Conservation (phyloP, 2,797 vertebrate species). For the Brotula barbata region DNA sequence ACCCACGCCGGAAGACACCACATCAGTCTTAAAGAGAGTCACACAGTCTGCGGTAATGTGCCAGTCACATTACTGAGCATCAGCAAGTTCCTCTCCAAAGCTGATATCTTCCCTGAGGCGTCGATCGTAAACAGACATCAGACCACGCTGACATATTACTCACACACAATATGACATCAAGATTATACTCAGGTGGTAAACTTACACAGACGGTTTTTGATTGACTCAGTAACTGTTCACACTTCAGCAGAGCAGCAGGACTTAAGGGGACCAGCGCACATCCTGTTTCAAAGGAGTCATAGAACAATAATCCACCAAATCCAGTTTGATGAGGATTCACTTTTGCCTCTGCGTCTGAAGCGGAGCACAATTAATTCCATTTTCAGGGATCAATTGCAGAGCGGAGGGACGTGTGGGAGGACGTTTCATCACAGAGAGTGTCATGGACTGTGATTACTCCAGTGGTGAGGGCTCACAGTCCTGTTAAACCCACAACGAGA, state of each 20-base stretch:
- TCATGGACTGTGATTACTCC: conserved; percentile 45
- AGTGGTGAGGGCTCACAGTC: conserved; percentile 38
- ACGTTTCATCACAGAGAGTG: conserved; percentile 32
- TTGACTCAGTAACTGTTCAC: conserved; percentile 12
- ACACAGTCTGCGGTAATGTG: no score
- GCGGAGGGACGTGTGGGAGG: conserved; percentile 42
- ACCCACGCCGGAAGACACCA: conserved; percentile 35
- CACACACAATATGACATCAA: no score
- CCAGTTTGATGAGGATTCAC: conserved; percentile 3
- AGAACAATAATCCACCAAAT: conserved; percentile 5
- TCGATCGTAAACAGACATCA: no score
- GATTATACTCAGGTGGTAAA: no score
- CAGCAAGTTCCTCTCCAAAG: no score
- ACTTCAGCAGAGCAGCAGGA: background rate
- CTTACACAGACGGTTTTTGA: no score
- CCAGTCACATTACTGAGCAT: conserved; percentile 5
- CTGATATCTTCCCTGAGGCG: no score
- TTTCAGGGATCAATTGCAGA: conserved; percentile 31
- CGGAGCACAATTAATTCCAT: conserved; percentile 37
- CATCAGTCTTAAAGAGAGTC: no score
- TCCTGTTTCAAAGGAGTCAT: conserved; percentile 3
- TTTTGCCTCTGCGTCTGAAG: conserved; percentile 23
- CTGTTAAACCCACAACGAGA: conserved; percentile 33
- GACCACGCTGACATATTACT: no score
- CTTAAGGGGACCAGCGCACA: conserved; percentile 1